Percentiles rank a stretch among this genome's conserved stretches.
Conservation (phyloP, 2,797 vertebrate genomes). For the Cirrhinus mrigala region DNA sequence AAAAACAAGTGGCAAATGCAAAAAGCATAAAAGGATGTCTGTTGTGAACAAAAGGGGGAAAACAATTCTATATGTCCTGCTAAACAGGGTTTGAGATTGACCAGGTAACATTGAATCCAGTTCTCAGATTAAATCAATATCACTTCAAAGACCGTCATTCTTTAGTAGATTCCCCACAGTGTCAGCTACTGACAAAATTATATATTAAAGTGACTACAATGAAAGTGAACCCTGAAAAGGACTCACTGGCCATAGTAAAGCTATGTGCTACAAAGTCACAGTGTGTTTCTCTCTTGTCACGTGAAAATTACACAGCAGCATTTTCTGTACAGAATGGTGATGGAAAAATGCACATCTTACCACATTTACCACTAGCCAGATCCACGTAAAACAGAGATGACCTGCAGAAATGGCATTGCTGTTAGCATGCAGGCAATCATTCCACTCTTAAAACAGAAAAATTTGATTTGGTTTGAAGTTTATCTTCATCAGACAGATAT, state of each 20-base stretch:
- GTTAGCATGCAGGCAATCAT: neutral
- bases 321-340: neutral
- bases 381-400: slow-evolving; percentile 94
- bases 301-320: neutral
- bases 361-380: slow-evolving; percentile 89
- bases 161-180: neutral
- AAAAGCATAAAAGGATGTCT: too few species aligned
- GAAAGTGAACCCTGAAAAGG: neutral
- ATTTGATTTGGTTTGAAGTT: neutral
- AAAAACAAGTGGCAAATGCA: too few species aligned
- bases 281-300: neutral
- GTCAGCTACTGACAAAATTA: neutral
- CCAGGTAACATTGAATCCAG: too few species aligned
- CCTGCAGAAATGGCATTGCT: slow-evolving; percentile 68
- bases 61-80: neutral
- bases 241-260: too few species aligned
- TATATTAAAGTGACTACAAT: neutral
- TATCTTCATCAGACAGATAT: neutral
- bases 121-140: too few species aligned
- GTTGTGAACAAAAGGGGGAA: neutral
- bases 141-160: neutral
- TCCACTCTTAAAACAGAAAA: neutral
- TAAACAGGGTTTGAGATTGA: too few species aligned
- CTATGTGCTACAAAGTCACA: neutral
- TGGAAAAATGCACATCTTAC: slow-evolving; percentile 75